These are phyloP conservation scores for Nephotettix cincticeps DNA, from an alignment of 1,140 invertebrate species.

Conservation along the genomic window DNA sequence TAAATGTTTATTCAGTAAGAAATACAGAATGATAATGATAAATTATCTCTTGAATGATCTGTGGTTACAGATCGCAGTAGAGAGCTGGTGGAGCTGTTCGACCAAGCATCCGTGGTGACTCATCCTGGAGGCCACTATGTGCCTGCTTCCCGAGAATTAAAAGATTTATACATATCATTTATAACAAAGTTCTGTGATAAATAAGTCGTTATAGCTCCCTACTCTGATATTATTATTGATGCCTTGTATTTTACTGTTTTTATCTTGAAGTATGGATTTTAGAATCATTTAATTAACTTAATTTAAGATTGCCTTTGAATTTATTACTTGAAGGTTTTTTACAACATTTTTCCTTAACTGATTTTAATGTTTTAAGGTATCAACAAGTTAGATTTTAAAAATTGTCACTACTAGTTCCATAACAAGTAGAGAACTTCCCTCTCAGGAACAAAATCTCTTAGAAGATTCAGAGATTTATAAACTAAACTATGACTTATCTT, in stretches of 20 bases:
- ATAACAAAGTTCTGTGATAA: background rate
- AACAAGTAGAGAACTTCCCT: too few relatives aligned
- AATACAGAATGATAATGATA: background rate
- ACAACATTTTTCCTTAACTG: too few relatives aligned
- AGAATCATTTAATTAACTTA: background rate
- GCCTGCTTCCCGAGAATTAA: background rate
- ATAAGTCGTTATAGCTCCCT: too few relatives aligned
- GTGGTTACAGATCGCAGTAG: slow-evolving; percentile 68
- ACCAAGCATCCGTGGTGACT: slow-evolving; percentile 48
- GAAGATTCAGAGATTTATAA: too few relatives aligned
- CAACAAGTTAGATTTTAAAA: too few relatives aligned
- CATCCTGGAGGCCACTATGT: background rate
- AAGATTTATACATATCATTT: background rate
- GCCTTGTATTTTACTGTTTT: too few relatives aligned
- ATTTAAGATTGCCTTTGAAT: background rate
- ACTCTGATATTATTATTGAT: too few relatives aligned
- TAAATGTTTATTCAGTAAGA: background rate
- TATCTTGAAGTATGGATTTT: background rate
- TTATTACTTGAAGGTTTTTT: too few relatives aligned
- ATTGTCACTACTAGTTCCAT: too few relatives aligned
- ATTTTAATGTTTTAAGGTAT: too few relatives aligned
- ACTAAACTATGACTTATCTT: too few relatives aligned
- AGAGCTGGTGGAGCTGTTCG: slow-evolving; percentile 64
- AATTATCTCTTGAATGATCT: slow-evolving; percentile 35
- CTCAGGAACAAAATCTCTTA: too few relatives aligned